Evolutionary conservation across 2,797 vertebrate genomes (phyloP), one percentile per base, ranked within the genome.

Genomic region (Bradypodion pumilum): DNA sequence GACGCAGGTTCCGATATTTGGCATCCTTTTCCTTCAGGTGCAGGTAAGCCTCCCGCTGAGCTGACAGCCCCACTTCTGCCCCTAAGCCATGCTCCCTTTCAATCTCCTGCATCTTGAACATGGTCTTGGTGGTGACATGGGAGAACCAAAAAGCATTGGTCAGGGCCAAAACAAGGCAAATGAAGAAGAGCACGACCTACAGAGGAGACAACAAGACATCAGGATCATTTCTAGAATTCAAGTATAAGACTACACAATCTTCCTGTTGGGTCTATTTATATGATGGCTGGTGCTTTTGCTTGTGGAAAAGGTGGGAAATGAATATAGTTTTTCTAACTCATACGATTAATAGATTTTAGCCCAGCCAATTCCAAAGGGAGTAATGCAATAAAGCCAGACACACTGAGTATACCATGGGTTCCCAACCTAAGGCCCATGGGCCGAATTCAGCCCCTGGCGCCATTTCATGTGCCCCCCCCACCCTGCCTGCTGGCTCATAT

Each of bases 1-100:
- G 90, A 69, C 92, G 96, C 78, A 90, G 91, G 25, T 86, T 92
- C 78, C 63, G 92, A 92, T 98, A 98, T 90, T 98, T 98, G 78
- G 97, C 96, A 91, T 98, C 97, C 92, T 96, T 95, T 80, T 96
- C 96, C 76, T 92, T 95, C n/a, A 98, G 97, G 80, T 95, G 97
- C 52, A 91, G 86, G 35, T 97, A 98, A 13, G 62, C 96, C 40
- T 97, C 97, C 23, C 84, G 95, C 1, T 95, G 94, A 82, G 94
- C 93, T 56, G 91, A 86, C 66, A 94, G 68, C 0, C 97, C 97
- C 0, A 97, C 91, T 82, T 97, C 96, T 49, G 92, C 82, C 0
- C 97, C 97, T 13, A 98, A 94, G 37, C 96, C 95, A 0, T 97
- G 97, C 70, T 98, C 97, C 90, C 94, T 91, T 94, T 98, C 98